A percentile compares a stretch with the other conserved stretches of the same genome.
Conservation (phyloP, 2,797 vertebrate species). For the Sebastes matsubarae region DNA sequence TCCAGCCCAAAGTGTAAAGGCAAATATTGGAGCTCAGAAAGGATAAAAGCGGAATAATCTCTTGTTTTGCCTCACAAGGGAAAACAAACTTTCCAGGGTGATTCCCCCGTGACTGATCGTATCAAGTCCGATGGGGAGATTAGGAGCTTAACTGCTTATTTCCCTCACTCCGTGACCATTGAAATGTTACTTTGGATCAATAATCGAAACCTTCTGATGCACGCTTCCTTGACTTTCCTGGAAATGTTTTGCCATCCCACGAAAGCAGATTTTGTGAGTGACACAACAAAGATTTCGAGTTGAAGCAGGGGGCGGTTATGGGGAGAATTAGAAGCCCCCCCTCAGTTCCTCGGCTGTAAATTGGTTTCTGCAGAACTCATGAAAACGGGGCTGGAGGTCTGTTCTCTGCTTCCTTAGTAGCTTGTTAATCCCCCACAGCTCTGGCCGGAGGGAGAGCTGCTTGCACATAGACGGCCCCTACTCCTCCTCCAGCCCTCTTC, state of each 20-base stretch:
- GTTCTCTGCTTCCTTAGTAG: slow-evolving; percentile 68
- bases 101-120: slow-evolving; percentile 41
- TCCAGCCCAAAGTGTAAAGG: slow-evolving; percentile 8
- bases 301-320: slow-evolving; percentile 41
- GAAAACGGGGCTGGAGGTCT: slow-evolving; percentile 53
- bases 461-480: slow-evolving; percentile 47
- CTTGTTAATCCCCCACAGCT: slow-evolving; percentile 76
- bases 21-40: slow-evolving; percentile 3
- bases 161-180: neutral
- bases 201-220: slow-evolving; percentile 17
- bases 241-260: slow-evolving; percentile 5
- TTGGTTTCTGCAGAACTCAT: slow-evolving; percentile 71
- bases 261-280: slow-evolving; percentile 40
- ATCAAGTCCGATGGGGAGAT: slow-evolving; percentile 36
- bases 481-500: slow-evolving; percentile 61
- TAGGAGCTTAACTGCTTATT: slow-evolving; percentile 33
- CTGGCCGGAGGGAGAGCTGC: slow-evolving; percentile 58
- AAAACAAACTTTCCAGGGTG: slow-evolving; percentile 46
- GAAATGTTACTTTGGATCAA: slow-evolving; percentile 26
- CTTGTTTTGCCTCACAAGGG: slow-evolving; percentile 35
- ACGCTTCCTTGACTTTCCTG: neutral
- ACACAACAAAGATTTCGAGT: slow-evolving; percentile 51
- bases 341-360: slow-evolving; percentile 64
- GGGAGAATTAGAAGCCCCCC: slow-evolving; percentile 45
- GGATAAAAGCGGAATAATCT: slow-evolving; percentile 22